Base-by-base conservation (phyloP, 1,140 invertebrate genomes). In the Tribolium madens region DNA sequence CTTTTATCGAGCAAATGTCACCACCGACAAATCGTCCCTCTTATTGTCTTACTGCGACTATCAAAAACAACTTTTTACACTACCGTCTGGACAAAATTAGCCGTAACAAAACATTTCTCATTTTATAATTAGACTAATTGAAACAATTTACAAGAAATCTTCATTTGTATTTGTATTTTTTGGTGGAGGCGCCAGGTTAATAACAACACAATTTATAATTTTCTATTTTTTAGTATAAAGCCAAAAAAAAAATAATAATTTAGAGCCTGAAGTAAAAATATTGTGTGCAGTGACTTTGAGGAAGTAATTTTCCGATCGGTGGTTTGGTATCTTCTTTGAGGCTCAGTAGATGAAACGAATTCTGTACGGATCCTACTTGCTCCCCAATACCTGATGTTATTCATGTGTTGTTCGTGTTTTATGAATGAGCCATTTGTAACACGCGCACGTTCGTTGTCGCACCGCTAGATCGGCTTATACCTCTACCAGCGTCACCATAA, bases 361-460 rank as follows among this genome's bases (percentile, higher is more conserved):
- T 21, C 52, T 18, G 17, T 15, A 64, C 60, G 31, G 53, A 33
- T 42, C 57, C 57, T n/a, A 57, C 15, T 57, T 57, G 36, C 52
- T 57, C 52, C 52, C 68, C 79, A 79, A 82, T 79, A 79, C 75
- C 79, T 73, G 81, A 80, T 82, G 81, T 85, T 85, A 85, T 85
- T 85, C 84, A 85, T 85, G 84, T 85, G 83, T 85, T 85, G 84
- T 85, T 84, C 84, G 81, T 85, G 84, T 85, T 85, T 85, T 85
- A 84, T 81, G 83, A 84, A 84, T 83, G 83, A 85, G 83, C 81
- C 77, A 84, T 85, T 85, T 84, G 83, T 85, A 85, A 79, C 75
- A 75, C 79, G 76, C 79, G 77, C 84, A 85, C 84, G 84, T 85
- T 50, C 82, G 75, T 80, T 81, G 83, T 84, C 82, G 79, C 80